Conservation (phyloP, 2,113 vertebrate genomes). For the Sylvietta virens region DNA sequence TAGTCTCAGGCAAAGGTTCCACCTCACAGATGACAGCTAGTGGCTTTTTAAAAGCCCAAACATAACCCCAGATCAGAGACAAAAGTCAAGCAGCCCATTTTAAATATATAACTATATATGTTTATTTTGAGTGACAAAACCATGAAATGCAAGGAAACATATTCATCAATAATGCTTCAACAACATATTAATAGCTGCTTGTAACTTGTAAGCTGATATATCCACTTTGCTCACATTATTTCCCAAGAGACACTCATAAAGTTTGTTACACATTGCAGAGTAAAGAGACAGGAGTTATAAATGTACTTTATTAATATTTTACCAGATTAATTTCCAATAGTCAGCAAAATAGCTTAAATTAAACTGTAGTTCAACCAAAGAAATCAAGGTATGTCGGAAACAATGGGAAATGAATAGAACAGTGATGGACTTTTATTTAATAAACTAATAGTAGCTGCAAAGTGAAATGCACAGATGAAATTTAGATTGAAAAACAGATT, state of each 20-base stretch:
- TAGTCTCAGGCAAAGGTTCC: not conserved
- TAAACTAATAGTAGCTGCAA: not conserved
- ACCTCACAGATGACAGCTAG: not conserved
- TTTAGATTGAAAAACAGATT: not conserved
- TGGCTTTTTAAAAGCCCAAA: not conserved
- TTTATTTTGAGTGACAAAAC: slow-evolving; percentile 57
- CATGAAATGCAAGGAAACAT: slow-evolving; percentile 45
- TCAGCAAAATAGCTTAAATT: not conserved
- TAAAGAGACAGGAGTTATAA: not conserved
- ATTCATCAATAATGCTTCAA: slow-evolving; percentile 9
- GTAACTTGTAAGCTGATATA: not conserved
- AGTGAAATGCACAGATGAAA: not conserved
- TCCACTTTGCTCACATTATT: slow-evolving; percentile 10
- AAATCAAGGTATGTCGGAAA: not conserved
- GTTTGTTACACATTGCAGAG: not conserved
- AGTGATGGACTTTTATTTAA: not conserved
- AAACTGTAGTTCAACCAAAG: slow-evolving; percentile 4
- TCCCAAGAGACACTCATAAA: slow-evolving; percentile 24
- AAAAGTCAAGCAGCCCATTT: slow-evolving; percentile 38
- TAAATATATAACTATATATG: not conserved
- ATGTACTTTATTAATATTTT: slow-evolving; percentile 11
- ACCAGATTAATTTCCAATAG: not conserved
- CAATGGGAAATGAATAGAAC: not conserved
- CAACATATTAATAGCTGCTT: slow-evolving; percentile 1
- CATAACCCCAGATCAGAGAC: not conserved